Evolutionary conservation across 2,113 vertebrate genomes (phyloP), one percentile per base, ranked within the genome.

Genomic region (Mustela nigripes): DNA sequence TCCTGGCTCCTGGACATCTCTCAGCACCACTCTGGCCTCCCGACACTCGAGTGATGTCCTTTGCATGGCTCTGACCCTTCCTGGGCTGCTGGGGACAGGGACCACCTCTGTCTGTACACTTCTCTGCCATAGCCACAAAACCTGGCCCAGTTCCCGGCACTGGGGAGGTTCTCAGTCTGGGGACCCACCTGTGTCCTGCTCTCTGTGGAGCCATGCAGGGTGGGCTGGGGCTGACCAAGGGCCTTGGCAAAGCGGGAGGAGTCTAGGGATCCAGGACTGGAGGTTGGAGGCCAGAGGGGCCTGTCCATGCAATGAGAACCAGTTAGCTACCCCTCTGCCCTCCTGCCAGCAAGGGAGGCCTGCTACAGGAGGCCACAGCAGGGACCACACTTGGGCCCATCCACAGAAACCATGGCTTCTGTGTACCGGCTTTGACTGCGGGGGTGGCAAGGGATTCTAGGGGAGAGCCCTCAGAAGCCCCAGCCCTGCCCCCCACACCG

Each of bases 131-230:
- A 15, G 31, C 50, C 10, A 0, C 26, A 31, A 76, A 86, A 7
- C 19, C 60, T 2, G 7, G 58, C n/a, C 19, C 11, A 0, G 16
- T 21, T 60, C 4, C 86, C 10, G 45, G 28, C 53, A 15, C 24
- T 1, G 2, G 16, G 56, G 5, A 0, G 21, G n/a, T 31, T 62
- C 74, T 90, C 31, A 1, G 39, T 67, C 16, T 12, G 50, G 22
- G 6, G 39, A 78, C 24, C 67, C 10, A 6, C 4, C 7, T 7
- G 1, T 0, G 6, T 2, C 83, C 53, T 3, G 11, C 50, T 16
- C 18, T 4, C 2, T 2, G 9, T 31, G 9, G 0, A 6, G 24
- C 56, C 12, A 0, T 3, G 39, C n/a, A 3, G 10, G 11, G 69
- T 0, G 0, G 16, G 28, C 11, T 1, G 11, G 2, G 24, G n/a